Conservation (phyloP, 2,113 vertebrate species). For the Microcebus murinus region DNA sequence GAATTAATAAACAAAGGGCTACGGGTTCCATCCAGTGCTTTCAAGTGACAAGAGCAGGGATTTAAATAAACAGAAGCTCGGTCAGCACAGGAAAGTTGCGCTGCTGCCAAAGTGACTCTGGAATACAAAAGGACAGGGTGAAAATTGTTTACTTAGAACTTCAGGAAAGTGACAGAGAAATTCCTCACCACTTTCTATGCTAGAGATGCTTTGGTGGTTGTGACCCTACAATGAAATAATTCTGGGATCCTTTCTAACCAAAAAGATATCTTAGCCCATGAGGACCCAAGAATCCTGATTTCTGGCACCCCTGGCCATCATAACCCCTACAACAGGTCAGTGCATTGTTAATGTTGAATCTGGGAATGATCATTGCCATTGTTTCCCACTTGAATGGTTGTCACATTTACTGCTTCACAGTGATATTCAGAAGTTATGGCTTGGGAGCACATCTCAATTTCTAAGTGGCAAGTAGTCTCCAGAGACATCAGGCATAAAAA, state of each 20-base stretch:
- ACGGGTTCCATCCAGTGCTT: neutral
- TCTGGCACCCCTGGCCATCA: neutral
- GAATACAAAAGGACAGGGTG: neutral
- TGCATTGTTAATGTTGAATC: neutral
- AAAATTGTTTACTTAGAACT: neutral
- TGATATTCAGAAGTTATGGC: neutral
- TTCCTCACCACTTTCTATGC: neutral
- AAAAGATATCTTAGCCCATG: neutral
- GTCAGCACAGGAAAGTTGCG: neutral
- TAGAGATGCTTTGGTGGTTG: neutral
- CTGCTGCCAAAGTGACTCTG: neutral
- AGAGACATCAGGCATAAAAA: neutral
- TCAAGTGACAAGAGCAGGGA: neutral
- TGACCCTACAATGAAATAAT: neutral
- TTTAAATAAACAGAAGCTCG: neutral
- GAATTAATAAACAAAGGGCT: neutral
- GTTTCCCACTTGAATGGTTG: neutral
- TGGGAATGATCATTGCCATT: neutral
- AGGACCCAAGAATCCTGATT: neutral
- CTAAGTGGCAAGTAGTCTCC: neutral
- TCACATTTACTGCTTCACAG: slow-evolving; percentile 14
- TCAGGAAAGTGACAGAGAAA: neutral
- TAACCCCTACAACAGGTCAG: neutral
- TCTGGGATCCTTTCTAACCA: neutral
- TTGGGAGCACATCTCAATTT: neutral